Evolutionary conservation across 2,797 vertebrate species (phyloP).

Genomic region (Simalia tracyae): DNA sequence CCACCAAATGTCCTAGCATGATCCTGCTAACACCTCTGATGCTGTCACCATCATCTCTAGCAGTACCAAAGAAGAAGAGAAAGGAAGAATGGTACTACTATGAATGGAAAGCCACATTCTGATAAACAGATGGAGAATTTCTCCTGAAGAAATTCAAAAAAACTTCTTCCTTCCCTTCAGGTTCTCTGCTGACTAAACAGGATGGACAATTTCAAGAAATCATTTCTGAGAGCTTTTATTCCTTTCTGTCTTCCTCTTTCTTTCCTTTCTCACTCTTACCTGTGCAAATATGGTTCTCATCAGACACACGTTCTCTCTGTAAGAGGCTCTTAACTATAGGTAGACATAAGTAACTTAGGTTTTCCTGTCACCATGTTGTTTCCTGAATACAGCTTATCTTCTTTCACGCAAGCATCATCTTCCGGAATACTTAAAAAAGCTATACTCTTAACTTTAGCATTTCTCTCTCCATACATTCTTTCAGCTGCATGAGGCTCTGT

Average conservation of each 20-base stretch:
- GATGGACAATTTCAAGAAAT: neutral
- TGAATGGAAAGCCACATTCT: neutral
- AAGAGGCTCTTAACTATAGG: neutral
- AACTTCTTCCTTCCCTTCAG: neutral
- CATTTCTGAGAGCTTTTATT: neutral
- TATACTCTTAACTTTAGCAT: neutral
- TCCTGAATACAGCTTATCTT: neutral
- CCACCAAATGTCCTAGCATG: neutral
- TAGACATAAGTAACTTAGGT: neutral
- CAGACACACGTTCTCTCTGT: neutral
- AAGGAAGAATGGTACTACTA: neutral
- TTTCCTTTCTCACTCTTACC: neutral
- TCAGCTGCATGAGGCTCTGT: neutral
- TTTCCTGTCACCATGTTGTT: neutral
- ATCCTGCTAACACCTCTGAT: neutral
- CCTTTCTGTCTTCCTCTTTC: neutral
- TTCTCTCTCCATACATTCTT: neutral
- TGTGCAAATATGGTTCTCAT: neutral
- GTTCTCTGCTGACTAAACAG: neutral
- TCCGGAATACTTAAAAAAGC: neutral
- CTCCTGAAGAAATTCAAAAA: neutral
- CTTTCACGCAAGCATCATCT: neutral
- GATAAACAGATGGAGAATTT: neutral
- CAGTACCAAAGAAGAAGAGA: no score
- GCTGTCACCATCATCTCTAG: neutral